These are phyloP conservation scores for Meda fulgida DNA, from an alignment of 2,797 vertebrate genomes.

Conservation along the genomic window DNA sequence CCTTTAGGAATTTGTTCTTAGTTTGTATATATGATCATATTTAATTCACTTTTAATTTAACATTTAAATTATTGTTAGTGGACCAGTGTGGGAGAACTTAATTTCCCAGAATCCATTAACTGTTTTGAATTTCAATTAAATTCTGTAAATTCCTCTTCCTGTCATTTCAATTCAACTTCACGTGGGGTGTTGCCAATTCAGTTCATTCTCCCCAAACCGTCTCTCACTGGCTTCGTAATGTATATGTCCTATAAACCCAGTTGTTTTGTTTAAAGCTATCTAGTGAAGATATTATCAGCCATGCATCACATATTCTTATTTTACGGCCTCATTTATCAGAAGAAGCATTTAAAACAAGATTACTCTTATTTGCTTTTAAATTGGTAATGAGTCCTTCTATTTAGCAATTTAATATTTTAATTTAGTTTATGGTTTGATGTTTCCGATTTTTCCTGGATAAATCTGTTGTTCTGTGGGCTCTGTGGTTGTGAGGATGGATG, in stretches of 20 bases:
- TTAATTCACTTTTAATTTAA: not conserved
- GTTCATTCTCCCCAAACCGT: not conserved
- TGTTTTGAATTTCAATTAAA: not conserved
- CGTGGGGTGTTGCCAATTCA: not conserved
- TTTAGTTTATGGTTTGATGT: constrained; percentile 64
- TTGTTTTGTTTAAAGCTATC: constrained; percentile 56
- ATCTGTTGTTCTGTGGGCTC: too few relatives aligned
- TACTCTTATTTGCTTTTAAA: constrained; percentile 62
- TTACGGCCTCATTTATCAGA: constrained; percentile 58
- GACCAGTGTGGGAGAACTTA: not conserved
- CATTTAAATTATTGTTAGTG: not conserved
- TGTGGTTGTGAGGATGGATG: constrained; percentile 67
- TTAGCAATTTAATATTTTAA: constrained; percentile 52
- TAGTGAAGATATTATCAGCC: constrained; percentile 26
- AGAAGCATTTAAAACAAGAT: constrained; percentile 71
- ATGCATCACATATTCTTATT: constrained; percentile 57
- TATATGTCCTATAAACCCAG: constrained; percentile 38
- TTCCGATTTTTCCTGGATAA: constrained; percentile 8
- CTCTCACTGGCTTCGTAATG: not conserved
- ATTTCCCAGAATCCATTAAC: not conserved
- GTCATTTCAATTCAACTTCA: not conserved
- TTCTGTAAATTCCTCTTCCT: not conserved
- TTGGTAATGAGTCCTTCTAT: constrained; percentile 65
- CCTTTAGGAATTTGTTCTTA: not conserved
- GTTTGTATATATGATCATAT: not conserved